Percentiles rank a stretch among this genome's conserved stretches.
Conservation (phyloP, 2,797 vertebrate species). For the Acanthornis magna region DNA sequence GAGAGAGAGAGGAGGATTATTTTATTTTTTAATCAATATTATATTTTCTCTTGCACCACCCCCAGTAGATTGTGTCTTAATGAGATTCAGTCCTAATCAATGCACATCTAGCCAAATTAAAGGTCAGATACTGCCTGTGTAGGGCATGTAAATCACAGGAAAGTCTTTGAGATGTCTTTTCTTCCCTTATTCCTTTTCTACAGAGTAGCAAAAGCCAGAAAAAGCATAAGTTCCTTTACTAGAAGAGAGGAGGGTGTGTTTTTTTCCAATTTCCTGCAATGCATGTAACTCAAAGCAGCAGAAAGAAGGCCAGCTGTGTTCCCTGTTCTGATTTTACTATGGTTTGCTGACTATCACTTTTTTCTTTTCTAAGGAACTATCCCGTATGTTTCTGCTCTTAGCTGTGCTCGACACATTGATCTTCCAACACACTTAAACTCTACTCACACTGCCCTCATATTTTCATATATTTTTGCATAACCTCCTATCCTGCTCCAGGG, state of each 20-base stretch:
- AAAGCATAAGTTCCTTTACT: not conserved
- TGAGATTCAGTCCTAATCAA: slow-evolving; percentile 22
- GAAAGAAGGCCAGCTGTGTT: not conserved
- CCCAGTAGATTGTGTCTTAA: slow-evolving; percentile 25
- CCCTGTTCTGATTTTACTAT: not conserved
- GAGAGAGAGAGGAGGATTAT: not conserved
- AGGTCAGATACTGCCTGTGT: slow-evolving; percentile 13
- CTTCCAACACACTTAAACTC: not conserved
- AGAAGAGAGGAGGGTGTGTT: not conserved
- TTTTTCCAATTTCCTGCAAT: not conserved
- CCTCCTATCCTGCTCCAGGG: not conserved
- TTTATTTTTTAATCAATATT: slow-evolving; percentile 62
- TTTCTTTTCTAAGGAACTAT: not conserved
- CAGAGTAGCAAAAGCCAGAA: not conserved
- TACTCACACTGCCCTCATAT: not conserved
- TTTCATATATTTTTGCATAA: not conserved
- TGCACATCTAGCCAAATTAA: slow-evolving; percentile 47
- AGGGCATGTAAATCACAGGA: not conserved
- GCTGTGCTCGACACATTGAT: not conserved
- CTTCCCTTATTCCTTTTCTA: not conserved
- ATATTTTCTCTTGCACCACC: slow-evolving; percentile 34
- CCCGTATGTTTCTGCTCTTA: not conserved
- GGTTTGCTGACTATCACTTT: not conserved
- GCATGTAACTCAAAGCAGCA: not conserved
- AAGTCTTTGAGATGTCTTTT: not conserved